Base-by-base conservation (phyloP, 2,113 vertebrate genomes). In the Dascyllus trimaculatus region DNA sequence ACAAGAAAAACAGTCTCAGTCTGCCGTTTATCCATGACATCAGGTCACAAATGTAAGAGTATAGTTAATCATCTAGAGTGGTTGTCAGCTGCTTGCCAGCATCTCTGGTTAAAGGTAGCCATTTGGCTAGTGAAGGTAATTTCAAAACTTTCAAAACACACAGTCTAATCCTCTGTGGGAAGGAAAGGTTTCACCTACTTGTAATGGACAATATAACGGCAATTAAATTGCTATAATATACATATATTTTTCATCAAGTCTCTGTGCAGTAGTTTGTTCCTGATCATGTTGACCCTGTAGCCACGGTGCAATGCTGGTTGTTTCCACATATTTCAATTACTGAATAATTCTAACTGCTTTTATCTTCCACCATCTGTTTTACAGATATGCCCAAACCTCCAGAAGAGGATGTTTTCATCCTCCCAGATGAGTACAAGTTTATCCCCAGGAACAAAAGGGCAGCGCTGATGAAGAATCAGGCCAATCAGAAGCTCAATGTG, bases 301-400 rank as follows among this genome's bases (percentile, higher is more conserved):
- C 49, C 48, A 21, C n/a, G 53, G 13, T 40, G 40, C 35, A 25
- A 32, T 14, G 25, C 21, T 26, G 17, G 63, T 59, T 48, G 18
- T 53, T 61, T 54, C 5, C 5, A 21, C n/a, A 14, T 53, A 11
- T 17, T 18, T 62, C 53, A 10, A 43, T 5, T 1, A 13, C 2
- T 45, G 29, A 13, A 52, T 72, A 24, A 53, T 60, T 57, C 8
- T 9, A 24, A 38, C 35, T 64, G 9, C 9, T 26, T 38, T 21
- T 69, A 11, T 75, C 13, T 73, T 13, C 29, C 4, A 81, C 38
- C 11, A 61, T 53, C 17, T 71, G 40, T 49, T 67, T 69, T 59
- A 69, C 61, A 98, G 97, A 96, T 88, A 96, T 95, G 95, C 97
- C 96, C 5, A 95, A 95, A 85, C 95, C 95, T 56, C 96, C 96